Evolutionary conservation across 2,888 invertebrate genomes (phyloP).

Genomic region (Agrotis ipsilon): DNA sequence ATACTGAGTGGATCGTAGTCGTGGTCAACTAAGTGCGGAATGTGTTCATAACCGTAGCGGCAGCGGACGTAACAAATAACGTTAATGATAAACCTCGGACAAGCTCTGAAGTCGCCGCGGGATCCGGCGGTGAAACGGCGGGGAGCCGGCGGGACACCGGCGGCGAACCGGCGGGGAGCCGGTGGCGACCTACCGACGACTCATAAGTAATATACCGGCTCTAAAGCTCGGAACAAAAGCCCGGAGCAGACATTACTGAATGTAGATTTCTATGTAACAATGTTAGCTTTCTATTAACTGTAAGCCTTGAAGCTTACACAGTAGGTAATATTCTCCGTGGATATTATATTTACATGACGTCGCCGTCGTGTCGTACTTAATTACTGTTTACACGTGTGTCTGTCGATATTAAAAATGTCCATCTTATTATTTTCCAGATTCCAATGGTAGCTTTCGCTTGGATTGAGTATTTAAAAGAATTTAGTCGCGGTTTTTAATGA

Average conservation of each 20-base stretch:
- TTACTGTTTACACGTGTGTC: not conserved
- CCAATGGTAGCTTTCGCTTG: not conserved
- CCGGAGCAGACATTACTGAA: slow-evolving; percentile 9
- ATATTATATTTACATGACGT: not conserved
- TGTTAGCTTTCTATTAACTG: slow-evolving; percentile 20
- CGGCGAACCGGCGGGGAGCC: not conserved
- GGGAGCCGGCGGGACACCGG: not conserved
- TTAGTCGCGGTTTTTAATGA: not conserved
- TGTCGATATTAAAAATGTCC: too few relatives aligned
- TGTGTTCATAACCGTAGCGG: not conserved
- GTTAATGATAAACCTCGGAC: slow-evolving; percentile 11
- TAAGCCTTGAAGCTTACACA: not conserved
- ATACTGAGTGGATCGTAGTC: not conserved
- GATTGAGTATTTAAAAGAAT: not conserved
- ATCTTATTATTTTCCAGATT: not conserved
- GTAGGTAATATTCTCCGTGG: not conserved
- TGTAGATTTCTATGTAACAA: slow-evolving; percentile 4
- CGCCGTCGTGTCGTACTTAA: not conserved
- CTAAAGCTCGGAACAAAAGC: not conserved
- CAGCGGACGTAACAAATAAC: slow-evolving; percentile 9
- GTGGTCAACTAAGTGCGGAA: slow-evolving; percentile 1
- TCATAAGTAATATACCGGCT: not conserved
- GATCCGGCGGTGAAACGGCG: too few relatives aligned
- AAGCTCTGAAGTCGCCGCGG: slow-evolving; percentile 3
- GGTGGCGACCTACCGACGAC: not conserved